phyloP scores from a whole-genome alignment of 1,140 invertebrate genomes.

The Leptoteleia sp. region DNA sequence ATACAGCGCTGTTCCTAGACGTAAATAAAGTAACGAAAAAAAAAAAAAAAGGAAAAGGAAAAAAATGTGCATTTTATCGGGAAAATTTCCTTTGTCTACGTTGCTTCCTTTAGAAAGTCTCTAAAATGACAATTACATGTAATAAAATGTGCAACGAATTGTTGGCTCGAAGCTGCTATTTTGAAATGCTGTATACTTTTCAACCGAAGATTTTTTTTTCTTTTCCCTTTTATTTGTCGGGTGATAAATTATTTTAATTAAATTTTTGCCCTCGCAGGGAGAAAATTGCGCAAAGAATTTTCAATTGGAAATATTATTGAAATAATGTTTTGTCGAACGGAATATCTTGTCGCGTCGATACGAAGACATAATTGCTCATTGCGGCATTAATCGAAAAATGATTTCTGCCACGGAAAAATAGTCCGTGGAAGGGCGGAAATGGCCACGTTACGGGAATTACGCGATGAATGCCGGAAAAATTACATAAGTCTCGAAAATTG shows the following conservation, averaged over 20 bases:
- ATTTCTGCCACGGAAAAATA: slow-evolving; percentile 39
- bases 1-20: not conserved
- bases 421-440: slow-evolving; percentile 9
- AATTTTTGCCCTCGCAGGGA: no score
- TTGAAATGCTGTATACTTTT: no score
- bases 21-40: slow-evolving; percentile 16
- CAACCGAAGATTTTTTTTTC: no score
- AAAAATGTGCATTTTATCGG: slow-evolving; percentile 3
- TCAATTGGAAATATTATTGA: slow-evolving; percentile 1
- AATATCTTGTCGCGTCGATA: slow-evolving; percentile 18
- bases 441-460: slow-evolving; percentile 21
- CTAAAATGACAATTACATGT: not conserved
- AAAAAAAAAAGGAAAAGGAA: no score
- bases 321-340: slow-evolving; percentile 5
- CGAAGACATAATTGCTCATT: not conserved
- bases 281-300: no score
- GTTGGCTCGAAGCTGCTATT: no score
- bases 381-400: slow-evolving; percentile 28
- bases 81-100: slow-evolving; percentile 2
- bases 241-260: no score
- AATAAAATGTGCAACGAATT: no score
- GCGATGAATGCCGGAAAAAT: slow-evolving; percentile 16
- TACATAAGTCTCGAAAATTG: slow-evolving; percentile 12
- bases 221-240: no score
- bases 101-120: not conserved